Percentiles rank a stretch among this genome's conserved stretches.
Conservation (phyloP, 2,888 invertebrate genomes). For the Chrysolina haemoptera region DNA sequence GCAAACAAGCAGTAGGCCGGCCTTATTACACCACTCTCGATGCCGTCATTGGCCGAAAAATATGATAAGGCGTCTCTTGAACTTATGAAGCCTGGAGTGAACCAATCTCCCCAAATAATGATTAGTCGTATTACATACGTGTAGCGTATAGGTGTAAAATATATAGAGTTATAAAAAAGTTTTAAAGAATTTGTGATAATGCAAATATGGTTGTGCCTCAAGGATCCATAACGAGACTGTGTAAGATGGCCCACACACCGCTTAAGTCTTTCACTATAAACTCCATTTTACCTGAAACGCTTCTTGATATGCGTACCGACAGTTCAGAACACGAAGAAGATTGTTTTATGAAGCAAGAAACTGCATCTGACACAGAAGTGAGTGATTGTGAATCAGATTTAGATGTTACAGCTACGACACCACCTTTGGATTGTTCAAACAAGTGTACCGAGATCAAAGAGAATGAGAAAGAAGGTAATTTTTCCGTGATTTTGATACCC, state of each 20-base stretch:
- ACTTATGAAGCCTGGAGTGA: slow-evolving; percentile 53
- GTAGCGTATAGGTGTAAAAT: slow-evolving; percentile 39
- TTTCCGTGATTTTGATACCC: background rate
- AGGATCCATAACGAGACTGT: slow-evolving; percentile 47
- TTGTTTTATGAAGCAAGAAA: slow-evolving; percentile 48
- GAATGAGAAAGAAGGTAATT: slow-evolving; percentile 45
- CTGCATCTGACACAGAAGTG: slow-evolving; percentile 62
- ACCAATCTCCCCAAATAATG: slow-evolving; percentile 53
- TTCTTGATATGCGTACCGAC: slow-evolving; percentile 44
- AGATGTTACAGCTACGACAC: slow-evolving; percentile 82
- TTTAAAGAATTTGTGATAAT: slow-evolving; percentile 43
- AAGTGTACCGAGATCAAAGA: slow-evolving; percentile 57
- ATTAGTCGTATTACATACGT: slow-evolving; percentile 52
- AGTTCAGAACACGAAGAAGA: slow-evolving; percentile 42
- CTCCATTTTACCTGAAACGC: slow-evolving; percentile 76
- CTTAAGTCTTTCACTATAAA: slow-evolving; percentile 87
- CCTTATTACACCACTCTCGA: slow-evolving; percentile 37
- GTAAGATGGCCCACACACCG: slow-evolving; percentile 74
- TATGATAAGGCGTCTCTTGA: slow-evolving; percentile 52
- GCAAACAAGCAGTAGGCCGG: slow-evolving; percentile 57
- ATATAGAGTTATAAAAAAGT: background rate
- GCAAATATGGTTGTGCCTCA: slow-evolving; percentile 58
- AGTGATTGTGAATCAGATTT: slow-evolving; percentile 82
- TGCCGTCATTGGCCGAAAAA: slow-evolving; percentile 46
- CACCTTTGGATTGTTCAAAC: slow-evolving; percentile 80